Conservation (phyloP, 2,888 invertebrate species). For the Rhogogaster chlorosoma region DNA sequence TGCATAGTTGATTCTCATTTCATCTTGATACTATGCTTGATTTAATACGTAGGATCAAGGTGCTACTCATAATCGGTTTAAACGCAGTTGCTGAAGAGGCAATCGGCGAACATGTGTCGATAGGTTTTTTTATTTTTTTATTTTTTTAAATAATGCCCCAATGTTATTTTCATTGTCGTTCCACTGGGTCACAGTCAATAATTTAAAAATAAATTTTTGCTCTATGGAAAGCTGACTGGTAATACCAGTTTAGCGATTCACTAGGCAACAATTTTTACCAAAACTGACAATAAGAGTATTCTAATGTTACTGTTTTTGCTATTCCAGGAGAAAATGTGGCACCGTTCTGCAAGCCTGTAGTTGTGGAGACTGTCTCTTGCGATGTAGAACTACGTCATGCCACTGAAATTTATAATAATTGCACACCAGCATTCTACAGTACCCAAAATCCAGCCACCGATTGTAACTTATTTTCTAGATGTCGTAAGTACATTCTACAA, state of each 20-base stretch:
- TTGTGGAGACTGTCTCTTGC: conserved; percentile 57
- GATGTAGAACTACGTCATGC: conserved; percentile 58
- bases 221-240: too few relatives aligned
- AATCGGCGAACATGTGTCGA: background rate
- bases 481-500: conserved; percentile 65
- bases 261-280: background rate
- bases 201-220: too few relatives aligned
- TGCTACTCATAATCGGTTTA: background rate
- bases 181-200: too few relatives aligned
- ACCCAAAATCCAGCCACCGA: conserved; percentile 56
- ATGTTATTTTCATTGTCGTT: background rate
- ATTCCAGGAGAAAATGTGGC: conserved; percentile 63
- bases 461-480: conserved; percentile 64
- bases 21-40: background rate
- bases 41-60: background rate
- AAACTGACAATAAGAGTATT: background rate
- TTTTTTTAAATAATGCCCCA: background rate
- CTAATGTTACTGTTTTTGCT: background rate
- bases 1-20: background rate
- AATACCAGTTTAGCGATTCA: conserved; percentile 19
- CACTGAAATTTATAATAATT: conserved; percentile 54
- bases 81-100: background rate
- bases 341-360: conserved; percentile 65
- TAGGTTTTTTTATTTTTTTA: too few relatives aligned
- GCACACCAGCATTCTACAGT: conserved; percentile 64